Conservation (phyloP, 2,113 vertebrate genomes). For the Scortum barcoo region DNA sequence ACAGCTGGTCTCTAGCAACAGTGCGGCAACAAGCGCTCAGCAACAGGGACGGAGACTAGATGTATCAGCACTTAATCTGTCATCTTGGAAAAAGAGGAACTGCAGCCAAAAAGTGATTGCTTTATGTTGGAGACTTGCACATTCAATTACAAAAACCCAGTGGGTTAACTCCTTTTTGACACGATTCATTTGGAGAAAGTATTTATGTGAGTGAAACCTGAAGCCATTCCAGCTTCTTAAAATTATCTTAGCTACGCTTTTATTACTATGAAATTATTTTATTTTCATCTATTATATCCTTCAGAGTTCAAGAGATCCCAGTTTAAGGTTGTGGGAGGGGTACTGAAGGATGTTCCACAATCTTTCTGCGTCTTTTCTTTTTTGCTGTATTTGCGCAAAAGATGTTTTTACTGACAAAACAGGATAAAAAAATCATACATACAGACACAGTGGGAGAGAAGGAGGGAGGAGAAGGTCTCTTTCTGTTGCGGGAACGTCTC, state of each 20-base stretch:
- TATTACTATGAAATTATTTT: background rate
- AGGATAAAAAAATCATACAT: background rate
- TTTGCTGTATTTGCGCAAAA: background rate
- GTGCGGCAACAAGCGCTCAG: slow-evolving; percentile 27
- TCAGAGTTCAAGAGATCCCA: background rate
- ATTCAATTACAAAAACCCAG: background rate
- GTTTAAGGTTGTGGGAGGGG: background rate
- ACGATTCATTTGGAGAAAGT: slow-evolving; percentile 12
- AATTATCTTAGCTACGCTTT: background rate
- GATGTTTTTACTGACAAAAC: background rate
- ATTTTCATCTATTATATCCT: background rate
- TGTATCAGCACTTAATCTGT: slow-evolving; percentile 44
- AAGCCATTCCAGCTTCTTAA: background rate
- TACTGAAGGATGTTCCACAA: background rate
- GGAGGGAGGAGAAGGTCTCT: background rate
- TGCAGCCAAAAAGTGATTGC: slow-evolving; percentile 8
- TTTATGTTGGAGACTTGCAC: background rate
- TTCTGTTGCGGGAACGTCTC: no score
- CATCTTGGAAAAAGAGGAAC: slow-evolving; percentile 27
- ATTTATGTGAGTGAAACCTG: background rate
- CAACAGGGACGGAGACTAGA: slow-evolving; percentile 47
- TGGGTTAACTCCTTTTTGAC: background rate
- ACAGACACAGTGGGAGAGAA: background rate
- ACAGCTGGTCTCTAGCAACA: slow-evolving; percentile 25
- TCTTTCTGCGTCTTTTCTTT: no score